Evolutionary conservation across 2,797 vertebrate species (phyloP), one percentile per base, ranked within the genome.

Genomic region (Yasuhikotakia modesta): DNA sequence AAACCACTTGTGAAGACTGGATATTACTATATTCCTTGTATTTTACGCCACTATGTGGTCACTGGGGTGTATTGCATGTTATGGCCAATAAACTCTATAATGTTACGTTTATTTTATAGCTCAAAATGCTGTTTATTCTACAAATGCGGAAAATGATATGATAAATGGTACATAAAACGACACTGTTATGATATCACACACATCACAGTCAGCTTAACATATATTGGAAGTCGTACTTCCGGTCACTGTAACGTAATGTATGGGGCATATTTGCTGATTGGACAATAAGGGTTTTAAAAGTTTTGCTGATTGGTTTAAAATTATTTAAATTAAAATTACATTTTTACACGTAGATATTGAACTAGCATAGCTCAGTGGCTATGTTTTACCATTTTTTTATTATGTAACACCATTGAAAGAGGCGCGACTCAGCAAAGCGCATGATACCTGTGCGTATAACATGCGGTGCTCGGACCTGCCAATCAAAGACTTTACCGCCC

Each of bases 1-100:
- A 50, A 21, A 64, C 32, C 16, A 48, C 10, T 50, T 73, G 13
- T 53, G 22, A 1, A 27, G 48, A 6, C 35, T 11, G 13, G 7
- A 4, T 22, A 2, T 24, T 19, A 64, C 8, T 60, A 24, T 4
- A 22, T 85, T 53, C 78, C 27, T 83, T 86, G 89, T 65, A 64
- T 81, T 78, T 87, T 88, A 86, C 88, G 91, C 89, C 90, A 87
- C 69, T 90, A 43, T 75, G 78, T 78, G 90, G 86, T 78, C n/a
- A 48, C 0, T 66, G 0, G 0, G 21, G 53, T 61, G 65, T 60
- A 86, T 43, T 87, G 65, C 80, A 35, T 35, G 1, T 35, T 1
- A 35, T 35, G 32, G 32, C 32, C 32, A 5, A 5, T 5, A 5
- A 32, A 7, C 8, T 35, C 8, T 7, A 35, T 35, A 35, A 7